Base-by-base conservation (phyloP, 2,888 invertebrate genomes). In the Cynaeus angustus region DNA sequence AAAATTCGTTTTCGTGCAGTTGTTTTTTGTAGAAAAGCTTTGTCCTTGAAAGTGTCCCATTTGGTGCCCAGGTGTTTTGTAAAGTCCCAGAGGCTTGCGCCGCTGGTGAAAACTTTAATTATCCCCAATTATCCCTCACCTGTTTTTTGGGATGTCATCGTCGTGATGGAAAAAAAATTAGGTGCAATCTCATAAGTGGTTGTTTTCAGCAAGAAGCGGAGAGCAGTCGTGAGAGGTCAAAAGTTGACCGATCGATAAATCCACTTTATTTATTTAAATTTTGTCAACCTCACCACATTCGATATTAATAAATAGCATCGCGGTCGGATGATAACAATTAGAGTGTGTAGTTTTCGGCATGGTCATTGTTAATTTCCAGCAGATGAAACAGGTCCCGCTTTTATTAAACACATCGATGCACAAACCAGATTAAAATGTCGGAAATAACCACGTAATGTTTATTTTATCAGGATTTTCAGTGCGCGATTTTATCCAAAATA, bases 61-160 rank as follows among this genome's bases (percentile, higher is more conserved):
- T 3, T 21, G 65, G 59, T 53, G 70, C 70, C 66, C 70, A 70
- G 70, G 70, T 70, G 70, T 13, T 70, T n/a, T 37, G 45, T 53
- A 61, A 59, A 70, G 61, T 53, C 66, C 10, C 70, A 21, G 4
- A 43, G 38, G 70, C 70, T 66, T n/a, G n/a, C 21, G 66, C 59
- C 66, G 70, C 66, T 70, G 70, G 66, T 70, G 61, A 55, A 70
- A 70, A 70, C 70, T 70, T 66, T 70, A 70, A 70, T 70, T 70
- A 70, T 70, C 70, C 48, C 59, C 70, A 70, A 66, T 70, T 70
- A 70, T 52, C 28, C 33, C 46, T 30, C 30, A 37, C 28, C 30
- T 66, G 59, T 61, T 61, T 70, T 70, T 55, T 52, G 28, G 8
- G 33, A 14, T 66, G 58, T 66, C 58, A 58, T 66, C 58, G 43